A percentile compares a stretch with the other conserved stretches of the same genome.
Conservation (phyloP, 1,140 invertebrate genomes). For the Caerostris darwini region DNA sequence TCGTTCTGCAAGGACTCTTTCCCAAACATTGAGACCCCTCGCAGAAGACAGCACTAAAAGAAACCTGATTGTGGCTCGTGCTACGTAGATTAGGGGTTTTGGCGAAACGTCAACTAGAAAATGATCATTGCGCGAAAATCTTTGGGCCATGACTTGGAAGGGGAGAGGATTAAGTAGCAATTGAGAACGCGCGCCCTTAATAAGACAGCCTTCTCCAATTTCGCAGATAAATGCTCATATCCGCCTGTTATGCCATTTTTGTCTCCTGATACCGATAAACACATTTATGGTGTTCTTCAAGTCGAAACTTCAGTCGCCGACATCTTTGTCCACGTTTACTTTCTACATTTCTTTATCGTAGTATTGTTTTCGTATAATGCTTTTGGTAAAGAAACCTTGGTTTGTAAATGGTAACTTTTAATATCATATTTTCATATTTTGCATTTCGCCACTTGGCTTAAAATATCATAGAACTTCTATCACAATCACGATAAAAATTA, state of each 20-base stretch:
- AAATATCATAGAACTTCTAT: too few relatives aligned
- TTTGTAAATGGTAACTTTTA: too few relatives aligned
- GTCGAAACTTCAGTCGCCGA: neutral
- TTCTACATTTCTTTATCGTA: too few relatives aligned
- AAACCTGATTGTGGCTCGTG: constrained; percentile 71
- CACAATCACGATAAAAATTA: too few relatives aligned
- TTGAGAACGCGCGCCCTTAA: constrained; percentile 74
- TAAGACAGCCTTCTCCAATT: constrained; percentile 70
- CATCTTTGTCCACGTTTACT: constrained; percentile 33
- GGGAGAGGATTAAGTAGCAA: constrained; percentile 71
- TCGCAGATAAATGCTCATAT: constrained; percentile 71
- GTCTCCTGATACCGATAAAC: constrained; percentile 37
- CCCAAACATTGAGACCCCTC: neutral
- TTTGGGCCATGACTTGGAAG: constrained; percentile 63
- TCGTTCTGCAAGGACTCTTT: neutral
- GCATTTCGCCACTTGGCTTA: too few relatives aligned
- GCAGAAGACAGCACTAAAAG: constrained; percentile 37
- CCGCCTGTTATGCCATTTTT: constrained; percentile 60
- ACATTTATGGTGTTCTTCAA: neutral
- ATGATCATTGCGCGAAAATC: constrained; percentile 72
- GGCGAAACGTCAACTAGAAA: constrained; percentile 74
- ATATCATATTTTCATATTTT: too few relatives aligned
- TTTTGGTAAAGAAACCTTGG: too few relatives aligned
- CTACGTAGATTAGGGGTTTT: constrained; percentile 67
- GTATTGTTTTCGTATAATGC: too few relatives aligned